Conservation (phyloP, 2,888 invertebrate genomes). For the Noctua pronuba region DNA sequence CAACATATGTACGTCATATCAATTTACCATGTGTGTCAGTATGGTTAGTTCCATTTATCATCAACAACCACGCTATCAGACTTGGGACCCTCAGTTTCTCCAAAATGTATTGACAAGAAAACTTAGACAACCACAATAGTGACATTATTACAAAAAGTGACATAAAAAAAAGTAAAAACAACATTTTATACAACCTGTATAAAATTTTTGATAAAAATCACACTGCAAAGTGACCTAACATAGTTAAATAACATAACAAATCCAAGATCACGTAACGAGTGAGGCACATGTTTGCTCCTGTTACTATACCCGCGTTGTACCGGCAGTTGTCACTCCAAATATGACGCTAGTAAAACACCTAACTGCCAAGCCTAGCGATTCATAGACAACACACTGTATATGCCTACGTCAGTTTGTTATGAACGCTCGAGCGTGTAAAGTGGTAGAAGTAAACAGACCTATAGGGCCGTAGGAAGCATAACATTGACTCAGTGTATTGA, state of each 20-base stretch:
- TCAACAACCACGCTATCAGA: background rate
- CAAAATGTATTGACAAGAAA: background rate
- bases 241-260: conserved; percentile 1
- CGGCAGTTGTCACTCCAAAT: conserved; percentile 14
- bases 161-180: background rate
- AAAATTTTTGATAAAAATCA: background rate
- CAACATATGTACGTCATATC: conserved; percentile 28
- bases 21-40: conserved; percentile 16
- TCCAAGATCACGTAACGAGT: conserved; percentile 20
- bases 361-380: conserved; percentile 5
- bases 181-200: no score
- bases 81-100: background rate
- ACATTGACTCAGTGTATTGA: conserved; percentile 18
- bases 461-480: conserved; percentile 12
- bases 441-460: conserved; percentile 17
- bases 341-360: conserved; percentile 6
- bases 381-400: conserved; percentile 23
- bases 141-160: background rate
- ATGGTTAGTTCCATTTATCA: conserved; percentile 9
- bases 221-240: background rate
- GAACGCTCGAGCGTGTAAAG: conserved; percentile 4
- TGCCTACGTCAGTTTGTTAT: conserved; percentile 36
- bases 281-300: conserved; percentile 25
- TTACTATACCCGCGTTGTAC: conserved; percentile 8
- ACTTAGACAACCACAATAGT: background rate